phyloP scores from a whole-genome alignment of 2,113 vertebrate species.

The Verasper variegatus region DNA sequence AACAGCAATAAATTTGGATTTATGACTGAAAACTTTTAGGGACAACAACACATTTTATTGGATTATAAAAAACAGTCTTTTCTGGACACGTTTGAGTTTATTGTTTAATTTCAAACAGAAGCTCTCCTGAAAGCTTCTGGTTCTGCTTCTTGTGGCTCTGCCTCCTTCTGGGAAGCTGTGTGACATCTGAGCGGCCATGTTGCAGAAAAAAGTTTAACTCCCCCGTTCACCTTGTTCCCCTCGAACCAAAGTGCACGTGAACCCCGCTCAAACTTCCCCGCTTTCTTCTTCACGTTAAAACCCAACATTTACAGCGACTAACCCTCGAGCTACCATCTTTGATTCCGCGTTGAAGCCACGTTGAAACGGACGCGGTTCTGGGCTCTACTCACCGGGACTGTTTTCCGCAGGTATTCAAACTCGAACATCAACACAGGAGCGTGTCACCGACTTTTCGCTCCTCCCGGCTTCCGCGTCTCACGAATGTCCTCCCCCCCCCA shows the following conservation, averaged over 20 bases:
- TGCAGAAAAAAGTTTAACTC: constrained; percentile 78
- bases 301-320: too few relatives aligned
- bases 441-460: constrained; percentile 26
- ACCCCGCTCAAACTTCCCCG: not conserved
- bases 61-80: too few relatives aligned
- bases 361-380: too few relatives aligned
- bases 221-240: constrained; percentile 71
- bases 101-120: not conserved
- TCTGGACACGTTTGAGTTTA: too few relatives aligned
- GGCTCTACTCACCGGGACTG: constrained; percentile 71
- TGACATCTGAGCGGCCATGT: constrained; percentile 82
- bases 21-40: not conserved
- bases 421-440: constrained; percentile 62
- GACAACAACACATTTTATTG: not conserved
- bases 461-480: not conserved
- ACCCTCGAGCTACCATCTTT: too few relatives aligned
- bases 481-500: not conserved
- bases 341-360: too few relatives aligned
- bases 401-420: constrained; percentile 70
- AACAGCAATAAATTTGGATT: too few relatives aligned
- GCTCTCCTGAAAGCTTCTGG: not conserved
- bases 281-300: not conserved
- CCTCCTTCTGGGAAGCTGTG: constrained; percentile 49
- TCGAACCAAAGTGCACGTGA: constrained; percentile 43
- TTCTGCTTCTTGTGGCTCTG: constrained; percentile 3